A percentile compares a stretch with the other conserved stretches of the same genome.
phyloP scores from a whole-genome alignment of 2,797 vertebrate genomes.

The Xenentodon cancila region DNA sequence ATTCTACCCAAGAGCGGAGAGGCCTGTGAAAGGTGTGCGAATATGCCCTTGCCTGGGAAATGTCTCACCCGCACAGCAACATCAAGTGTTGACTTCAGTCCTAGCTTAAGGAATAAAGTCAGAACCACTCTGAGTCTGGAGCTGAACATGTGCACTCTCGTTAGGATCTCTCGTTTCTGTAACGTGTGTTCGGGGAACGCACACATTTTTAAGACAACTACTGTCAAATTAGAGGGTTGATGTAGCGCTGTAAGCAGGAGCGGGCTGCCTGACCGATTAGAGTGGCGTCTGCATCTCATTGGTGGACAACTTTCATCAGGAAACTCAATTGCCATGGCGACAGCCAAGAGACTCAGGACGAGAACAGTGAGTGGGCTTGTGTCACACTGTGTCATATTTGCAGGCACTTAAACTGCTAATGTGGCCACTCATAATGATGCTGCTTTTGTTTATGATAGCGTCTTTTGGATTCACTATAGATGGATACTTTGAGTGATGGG shows the following conservation, averaged over 20 bases:
- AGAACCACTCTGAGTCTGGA: conserved; percentile 58
- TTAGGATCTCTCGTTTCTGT: conserved; percentile 59
- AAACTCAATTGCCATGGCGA: conserved; percentile 69
- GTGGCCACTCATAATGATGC: conserved; percentile 31
- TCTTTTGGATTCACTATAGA: conserved; percentile 20
- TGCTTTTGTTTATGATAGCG: conserved; percentile 48
- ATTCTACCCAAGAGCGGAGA: conserved; percentile 48
- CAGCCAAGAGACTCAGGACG: conserved; percentile 54
- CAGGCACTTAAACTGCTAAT: conserved; percentile 48
- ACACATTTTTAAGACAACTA: conserved; percentile 39
- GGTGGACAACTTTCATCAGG: conserved; percentile 66
- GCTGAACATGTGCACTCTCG: conserved; percentile 64
- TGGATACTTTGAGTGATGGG: conserved; percentile 15
- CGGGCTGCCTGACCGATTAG: conserved; percentile 60
- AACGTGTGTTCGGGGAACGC: background rate
- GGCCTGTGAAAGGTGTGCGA: conserved; percentile 70
- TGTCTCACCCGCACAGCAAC: conserved; percentile 62
- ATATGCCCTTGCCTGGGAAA: conserved; percentile 66
- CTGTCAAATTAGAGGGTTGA: conserved; percentile 68
- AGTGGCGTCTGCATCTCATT: conserved; percentile 56
- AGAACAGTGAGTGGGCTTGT: conserved; percentile 56
- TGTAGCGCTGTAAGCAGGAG: conserved; percentile 46
- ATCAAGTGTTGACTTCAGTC: conserved; percentile 63
- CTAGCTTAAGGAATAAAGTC: conserved; percentile 70
- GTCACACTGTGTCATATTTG: conserved; percentile 57